phyloP scores from a whole-genome alignment of 2,113 vertebrate genomes.

The Pristiophorus japonicus region DNA sequence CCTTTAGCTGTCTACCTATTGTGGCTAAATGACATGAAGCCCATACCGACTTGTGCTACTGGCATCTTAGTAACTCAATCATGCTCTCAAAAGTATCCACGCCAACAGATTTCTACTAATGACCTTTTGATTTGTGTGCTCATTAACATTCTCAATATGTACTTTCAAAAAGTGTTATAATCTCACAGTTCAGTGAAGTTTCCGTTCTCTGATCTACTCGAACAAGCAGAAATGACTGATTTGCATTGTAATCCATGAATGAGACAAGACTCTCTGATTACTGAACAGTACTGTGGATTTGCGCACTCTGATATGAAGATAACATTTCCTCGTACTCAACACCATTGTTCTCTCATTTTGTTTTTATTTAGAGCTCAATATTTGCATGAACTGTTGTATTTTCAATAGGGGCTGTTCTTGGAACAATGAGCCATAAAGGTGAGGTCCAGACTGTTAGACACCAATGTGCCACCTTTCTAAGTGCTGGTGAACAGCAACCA shows the following conservation, averaged over 20 bases:
- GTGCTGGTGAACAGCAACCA: neutral
- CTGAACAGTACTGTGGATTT: neutral
- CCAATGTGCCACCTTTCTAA: neutral
- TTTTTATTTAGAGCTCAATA: neutral
- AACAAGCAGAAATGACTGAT: neutral
- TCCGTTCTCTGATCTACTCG: neutral
- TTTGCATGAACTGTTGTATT: neutral
- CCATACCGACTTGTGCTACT: neutral
- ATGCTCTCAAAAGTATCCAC: neutral
- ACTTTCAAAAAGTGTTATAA: too few species aligned
- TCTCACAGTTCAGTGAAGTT: neutral
- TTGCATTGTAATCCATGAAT: neutral
- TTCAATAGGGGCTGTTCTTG: neutral
- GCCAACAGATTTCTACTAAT: neutral
- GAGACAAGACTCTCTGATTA: neutral
- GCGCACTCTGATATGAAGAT: neutral
- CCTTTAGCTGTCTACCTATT: neutral
- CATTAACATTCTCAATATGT: neutral
- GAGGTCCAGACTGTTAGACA: neutral
- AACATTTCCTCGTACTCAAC: neutral
- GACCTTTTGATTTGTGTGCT: neutral
- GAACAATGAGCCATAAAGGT: neutral
- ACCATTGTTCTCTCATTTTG: neutral
- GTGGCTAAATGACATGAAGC: neutral
- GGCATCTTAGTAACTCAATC: neutral